Conservation (phyloP, 2,113 vertebrate genomes). For the Melanostigma gelatinosum region DNA sequence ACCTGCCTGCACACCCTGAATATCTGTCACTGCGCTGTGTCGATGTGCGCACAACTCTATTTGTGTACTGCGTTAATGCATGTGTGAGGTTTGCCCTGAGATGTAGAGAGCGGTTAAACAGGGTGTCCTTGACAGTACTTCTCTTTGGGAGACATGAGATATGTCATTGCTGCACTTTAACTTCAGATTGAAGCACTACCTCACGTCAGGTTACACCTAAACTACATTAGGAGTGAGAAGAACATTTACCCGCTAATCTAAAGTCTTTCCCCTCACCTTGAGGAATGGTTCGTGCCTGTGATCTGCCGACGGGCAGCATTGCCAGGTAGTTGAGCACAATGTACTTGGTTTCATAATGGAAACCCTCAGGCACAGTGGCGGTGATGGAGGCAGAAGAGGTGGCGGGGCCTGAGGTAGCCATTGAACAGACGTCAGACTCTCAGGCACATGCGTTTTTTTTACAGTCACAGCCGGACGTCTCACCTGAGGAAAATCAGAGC, state of each 20-base stretch:
- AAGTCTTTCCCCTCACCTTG: conserved; percentile 60
- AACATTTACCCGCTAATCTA: not conserved
- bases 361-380: conserved; percentile 88
- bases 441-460: conserved; percentile 69
- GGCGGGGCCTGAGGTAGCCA: conserved; percentile 78
- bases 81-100: not conserved
- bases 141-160: not conserved
- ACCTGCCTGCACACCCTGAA: conserved; percentile 19
- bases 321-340: conserved; percentile 94
- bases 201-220: not conserved
- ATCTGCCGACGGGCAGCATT: conserved; percentile 81
- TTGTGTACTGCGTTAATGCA: conserved; percentile 9
- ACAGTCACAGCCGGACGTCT: conserved; percentile 57
- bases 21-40: not conserved
- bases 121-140: not conserved
- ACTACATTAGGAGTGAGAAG: not conserved
- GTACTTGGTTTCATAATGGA: conserved; percentile 95
- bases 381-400: conserved; percentile 56
- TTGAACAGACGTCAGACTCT: conserved; percentile 72
- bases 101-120: not conserved
- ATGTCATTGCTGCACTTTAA: not conserved
- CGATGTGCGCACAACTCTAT: conserved; percentile 13
- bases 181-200: not conserved
- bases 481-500: conserved; percentile 49
- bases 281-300: conserved; percentile 54